Conservation (phyloP, 2,797 vertebrate genomes). For the Malurus leucopterus region DNA sequence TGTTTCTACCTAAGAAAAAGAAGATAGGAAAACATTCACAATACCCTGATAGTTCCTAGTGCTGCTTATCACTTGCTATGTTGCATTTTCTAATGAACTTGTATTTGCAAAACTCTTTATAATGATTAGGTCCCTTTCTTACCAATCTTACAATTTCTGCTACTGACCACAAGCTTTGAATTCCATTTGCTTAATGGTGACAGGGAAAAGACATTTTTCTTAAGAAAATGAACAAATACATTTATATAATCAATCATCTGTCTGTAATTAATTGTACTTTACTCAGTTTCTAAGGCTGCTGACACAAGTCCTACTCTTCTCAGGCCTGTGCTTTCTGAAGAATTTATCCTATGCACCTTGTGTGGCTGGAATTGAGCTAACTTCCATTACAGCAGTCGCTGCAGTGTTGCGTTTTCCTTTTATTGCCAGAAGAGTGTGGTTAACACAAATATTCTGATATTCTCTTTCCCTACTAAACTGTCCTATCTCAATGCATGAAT, state of each 20-base stretch:
- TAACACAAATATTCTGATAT: not conserved
- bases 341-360: not conserved
- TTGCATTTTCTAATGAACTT: not conserved
- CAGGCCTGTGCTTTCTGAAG: not conserved
- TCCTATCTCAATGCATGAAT: not conserved
- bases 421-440: not conserved
- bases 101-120: not conserved
- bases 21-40: not conserved
- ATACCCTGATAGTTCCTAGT: not conserved
- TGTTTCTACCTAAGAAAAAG: not conserved
- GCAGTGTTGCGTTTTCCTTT: not conserved
- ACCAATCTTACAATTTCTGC: not conserved
- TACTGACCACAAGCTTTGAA: not conserved
- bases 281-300: not conserved
- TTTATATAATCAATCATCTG: not conserved
- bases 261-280: not conserved
- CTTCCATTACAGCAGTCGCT: not conserved
- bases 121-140: not conserved
- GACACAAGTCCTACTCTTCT: not conserved
- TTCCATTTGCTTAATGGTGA: not conserved
- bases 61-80: not conserved
- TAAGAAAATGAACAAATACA: not conserved
- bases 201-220: not conserved
- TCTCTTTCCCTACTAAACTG: not conserved
- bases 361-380: not conserved